These are phyloP conservation scores for Schrankia costaestrigalis DNA, from an alignment of 2,888 invertebrate genomes.

Conservation along the genomic window DNA sequence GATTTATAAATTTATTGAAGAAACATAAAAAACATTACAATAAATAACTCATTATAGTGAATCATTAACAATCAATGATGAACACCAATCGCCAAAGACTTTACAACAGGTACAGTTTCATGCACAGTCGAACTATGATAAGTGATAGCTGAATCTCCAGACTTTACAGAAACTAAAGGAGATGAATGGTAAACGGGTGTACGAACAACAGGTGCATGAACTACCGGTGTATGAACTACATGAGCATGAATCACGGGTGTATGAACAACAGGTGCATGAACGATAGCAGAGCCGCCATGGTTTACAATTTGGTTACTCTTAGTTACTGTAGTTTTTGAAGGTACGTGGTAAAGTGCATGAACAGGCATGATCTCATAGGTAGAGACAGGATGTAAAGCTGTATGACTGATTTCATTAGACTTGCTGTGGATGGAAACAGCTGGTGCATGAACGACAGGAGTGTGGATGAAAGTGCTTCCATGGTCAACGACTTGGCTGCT, in stretches of 20 bases:
- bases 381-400: conserved; percentile 42
- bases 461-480: conserved; percentile 47
- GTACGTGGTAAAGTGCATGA: conserved; percentile 37
- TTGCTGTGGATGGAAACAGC: conserved; percentile 16
- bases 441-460: conserved; percentile 36
- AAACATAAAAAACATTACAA: background rate
- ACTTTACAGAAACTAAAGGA: conserved; percentile 41
- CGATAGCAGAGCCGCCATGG: conserved; percentile 45
- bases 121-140: conserved; percentile 75
- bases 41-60: conserved; percentile 25
- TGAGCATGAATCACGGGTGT: conserved; percentile 35
- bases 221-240: conserved; percentile 27
- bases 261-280: conserved; percentile 38
- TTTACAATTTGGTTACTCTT: conserved; percentile 63
- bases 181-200: conserved; percentile 48
- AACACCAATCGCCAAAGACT: conserved; percentile 42
- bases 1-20: too few relatives aligned
- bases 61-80: conserved; percentile 41
- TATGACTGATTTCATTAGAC: too few relatives aligned
- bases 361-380: conserved; percentile 32
- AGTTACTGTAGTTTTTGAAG: conserved; percentile 45
- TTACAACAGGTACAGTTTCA: conserved; percentile 55
- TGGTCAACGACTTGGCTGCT: conserved; percentile 52
- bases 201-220: conserved; percentile 37
- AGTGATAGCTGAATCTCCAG: conserved; percentile 66